These are phyloP conservation scores for Pangasianodon hypophthalmus DNA, from an alignment of 2,113 vertebrate genomes.

Conservation along the genomic window DNA sequence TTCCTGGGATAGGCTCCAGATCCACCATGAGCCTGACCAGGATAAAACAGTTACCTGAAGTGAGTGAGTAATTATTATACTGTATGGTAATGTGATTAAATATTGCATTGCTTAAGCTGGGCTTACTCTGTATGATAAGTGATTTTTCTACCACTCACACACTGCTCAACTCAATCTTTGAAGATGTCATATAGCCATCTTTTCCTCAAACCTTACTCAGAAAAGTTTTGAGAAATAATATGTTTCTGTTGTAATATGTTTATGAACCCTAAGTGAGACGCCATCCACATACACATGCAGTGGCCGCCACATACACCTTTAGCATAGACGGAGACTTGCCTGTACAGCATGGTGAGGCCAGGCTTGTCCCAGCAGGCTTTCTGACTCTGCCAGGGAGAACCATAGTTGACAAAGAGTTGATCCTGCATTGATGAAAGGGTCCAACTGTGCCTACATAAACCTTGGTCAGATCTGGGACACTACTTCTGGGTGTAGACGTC, in stretches of 20 bases:
- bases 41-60: background rate
- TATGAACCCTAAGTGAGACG: no score
- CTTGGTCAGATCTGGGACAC: no score
- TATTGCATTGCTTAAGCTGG: background rate
- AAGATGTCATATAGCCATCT: background rate
- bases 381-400: no score
- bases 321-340: background rate
- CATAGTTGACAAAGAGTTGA: no score
- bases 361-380: no score
- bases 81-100: background rate
- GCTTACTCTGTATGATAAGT: background rate
- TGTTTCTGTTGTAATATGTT: no score
- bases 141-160: background rate
- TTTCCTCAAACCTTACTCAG: background rate
- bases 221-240: no score
- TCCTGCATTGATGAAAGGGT: no score
- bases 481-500: no score
- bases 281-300: background rate
- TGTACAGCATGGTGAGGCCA: no score
- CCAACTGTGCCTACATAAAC: no score
- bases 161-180: background rate
- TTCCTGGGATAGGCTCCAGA: background rate
- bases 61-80: background rate
- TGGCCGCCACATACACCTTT: background rate
- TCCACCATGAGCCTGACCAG: background rate